These are phyloP conservation scores for Clarias macrocephalus DNA, from an alignment of 2,113 vertebrate genomes.

Conservation along the genomic window DNA sequence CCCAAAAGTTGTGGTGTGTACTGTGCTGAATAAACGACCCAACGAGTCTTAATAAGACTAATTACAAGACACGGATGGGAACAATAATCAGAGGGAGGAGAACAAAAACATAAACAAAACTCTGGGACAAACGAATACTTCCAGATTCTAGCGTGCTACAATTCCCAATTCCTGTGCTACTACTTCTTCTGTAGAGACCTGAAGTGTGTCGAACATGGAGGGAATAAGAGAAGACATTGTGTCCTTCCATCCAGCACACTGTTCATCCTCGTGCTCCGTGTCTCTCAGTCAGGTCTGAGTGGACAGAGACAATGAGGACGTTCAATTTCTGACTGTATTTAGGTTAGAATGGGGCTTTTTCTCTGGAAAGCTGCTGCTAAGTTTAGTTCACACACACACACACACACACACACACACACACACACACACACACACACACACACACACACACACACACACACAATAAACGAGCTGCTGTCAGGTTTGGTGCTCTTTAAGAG, in stretches of 20 bases:
- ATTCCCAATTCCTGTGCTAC: background rate
- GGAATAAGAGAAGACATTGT: background rate
- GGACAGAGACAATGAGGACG: background rate
- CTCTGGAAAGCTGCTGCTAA: conserved; percentile 13
- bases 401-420: conserved; percentile 14
- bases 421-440: background rate
- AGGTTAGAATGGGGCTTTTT: conserved; percentile 10
- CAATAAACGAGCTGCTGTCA: background rate
- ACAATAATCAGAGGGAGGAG: background rate
- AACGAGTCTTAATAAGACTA: background rate
- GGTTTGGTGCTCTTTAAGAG: background rate
- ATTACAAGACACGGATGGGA: background rate
- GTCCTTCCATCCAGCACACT: conserved; percentile 12
- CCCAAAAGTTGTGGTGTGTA: background rate
- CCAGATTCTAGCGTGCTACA: background rate
- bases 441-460: background rate
- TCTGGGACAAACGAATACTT: background rate
- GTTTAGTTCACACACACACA: conserved; percentile 32
- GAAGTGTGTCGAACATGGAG: background rate
- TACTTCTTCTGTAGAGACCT: background rate
- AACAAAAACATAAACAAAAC: background rate
- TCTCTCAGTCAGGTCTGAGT: conserved; percentile 9
- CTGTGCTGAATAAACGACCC: background rate
- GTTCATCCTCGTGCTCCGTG: background rate
- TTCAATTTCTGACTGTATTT: background rate